phyloP scores from a whole-genome alignment of 92 coral and sea anemone species.

The Plumapathes pennacea region DNA sequence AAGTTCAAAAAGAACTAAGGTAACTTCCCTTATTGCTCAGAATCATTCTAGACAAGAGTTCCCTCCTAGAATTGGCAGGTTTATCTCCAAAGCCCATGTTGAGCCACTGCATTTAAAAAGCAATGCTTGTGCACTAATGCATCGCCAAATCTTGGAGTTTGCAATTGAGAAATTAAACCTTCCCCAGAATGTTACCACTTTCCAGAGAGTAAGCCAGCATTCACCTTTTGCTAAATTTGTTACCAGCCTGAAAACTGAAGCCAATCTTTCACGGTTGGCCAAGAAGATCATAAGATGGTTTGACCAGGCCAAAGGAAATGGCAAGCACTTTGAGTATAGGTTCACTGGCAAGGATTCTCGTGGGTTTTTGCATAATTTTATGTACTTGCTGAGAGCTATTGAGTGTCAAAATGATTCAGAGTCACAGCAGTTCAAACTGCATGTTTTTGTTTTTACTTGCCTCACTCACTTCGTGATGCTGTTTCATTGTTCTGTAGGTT shows the following conservation, averaged over 20 bases:
- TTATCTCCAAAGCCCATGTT: conserved; percentile 37
- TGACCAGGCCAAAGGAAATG: conserved; percentile 43
- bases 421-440: conserved; percentile 20
- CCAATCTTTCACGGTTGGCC: conserved; percentile 11
- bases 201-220: conserved; percentile 4
- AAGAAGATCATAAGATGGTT: conserved; percentile 47
- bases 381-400: conserved; percentile 43
- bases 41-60: conserved; percentile 37
- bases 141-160: conserved; percentile 14
- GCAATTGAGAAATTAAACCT: conserved; percentile 6
- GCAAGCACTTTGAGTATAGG: conserved; percentile 37
- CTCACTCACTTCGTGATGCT: no score
- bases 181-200: conserved; percentile 6
- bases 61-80: conserved; percentile 33
- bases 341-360: conserved; percentile 62
- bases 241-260: conserved; percentile 8
- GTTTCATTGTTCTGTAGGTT: conserved; percentile 48
- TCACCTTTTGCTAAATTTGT: conserved; percentile 19
- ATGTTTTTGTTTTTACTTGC: conserved; percentile 40
- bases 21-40: conserved; percentile 33
- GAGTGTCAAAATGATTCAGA: conserved; percentile 21
- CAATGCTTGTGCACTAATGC: conserved; percentile 35
- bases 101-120: conserved; percentile 45
- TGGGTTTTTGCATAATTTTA: conserved; percentile 55
- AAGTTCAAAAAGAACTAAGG: conserved; percentile 15